Percentiles rank a stretch among this genome's conserved stretches.
Evolutionary conservation across 2,888 invertebrate species (phyloP).

Genomic region (Lacanobia oleracea): DNA sequence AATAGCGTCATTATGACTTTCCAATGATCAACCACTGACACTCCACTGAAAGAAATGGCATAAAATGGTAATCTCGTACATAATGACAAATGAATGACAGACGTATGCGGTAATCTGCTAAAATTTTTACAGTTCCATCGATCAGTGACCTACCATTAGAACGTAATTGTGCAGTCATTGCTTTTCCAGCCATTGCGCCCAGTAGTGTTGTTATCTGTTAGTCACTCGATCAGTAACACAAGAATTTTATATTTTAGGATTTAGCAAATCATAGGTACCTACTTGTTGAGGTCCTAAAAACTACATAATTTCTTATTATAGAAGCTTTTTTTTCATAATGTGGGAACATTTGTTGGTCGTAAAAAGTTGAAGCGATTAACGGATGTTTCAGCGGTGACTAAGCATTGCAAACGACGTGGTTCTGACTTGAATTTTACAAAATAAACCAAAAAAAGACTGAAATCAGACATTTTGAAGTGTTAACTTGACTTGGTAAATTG

Average conservation of each 20-base stretch:
- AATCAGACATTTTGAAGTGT: conserved; percentile 13
- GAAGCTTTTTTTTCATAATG: background rate
- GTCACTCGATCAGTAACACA: too few relatives aligned
- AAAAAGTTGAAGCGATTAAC: conserved; percentile 17
- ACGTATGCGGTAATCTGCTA: too few relatives aligned
- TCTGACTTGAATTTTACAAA: background rate
- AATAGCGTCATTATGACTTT: too few relatives aligned
- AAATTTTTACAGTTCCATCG: too few relatives aligned
- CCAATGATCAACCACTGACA: too few relatives aligned
- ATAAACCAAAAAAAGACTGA: conserved; percentile 2
- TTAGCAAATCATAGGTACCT: background rate
- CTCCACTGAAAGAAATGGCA: too few relatives aligned
- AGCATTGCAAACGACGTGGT: background rate
- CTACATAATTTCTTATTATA: background rate
- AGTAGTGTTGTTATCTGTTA: too few relatives aligned
- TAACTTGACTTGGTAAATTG: background rate
- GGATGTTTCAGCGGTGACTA: conserved; percentile 28
- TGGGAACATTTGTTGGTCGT: background rate
- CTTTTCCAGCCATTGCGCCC: too few relatives aligned
- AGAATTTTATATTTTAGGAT: background rate
- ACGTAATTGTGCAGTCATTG: too few relatives aligned
- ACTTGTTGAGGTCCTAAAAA: background rate
- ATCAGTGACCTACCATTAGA: too few relatives aligned
- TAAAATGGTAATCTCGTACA: too few relatives aligned
- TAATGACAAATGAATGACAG: too few relatives aligned